phyloP scores from a whole-genome alignment of 2,113 vertebrate genomes.

The Cryptotis parvus region DNA sequence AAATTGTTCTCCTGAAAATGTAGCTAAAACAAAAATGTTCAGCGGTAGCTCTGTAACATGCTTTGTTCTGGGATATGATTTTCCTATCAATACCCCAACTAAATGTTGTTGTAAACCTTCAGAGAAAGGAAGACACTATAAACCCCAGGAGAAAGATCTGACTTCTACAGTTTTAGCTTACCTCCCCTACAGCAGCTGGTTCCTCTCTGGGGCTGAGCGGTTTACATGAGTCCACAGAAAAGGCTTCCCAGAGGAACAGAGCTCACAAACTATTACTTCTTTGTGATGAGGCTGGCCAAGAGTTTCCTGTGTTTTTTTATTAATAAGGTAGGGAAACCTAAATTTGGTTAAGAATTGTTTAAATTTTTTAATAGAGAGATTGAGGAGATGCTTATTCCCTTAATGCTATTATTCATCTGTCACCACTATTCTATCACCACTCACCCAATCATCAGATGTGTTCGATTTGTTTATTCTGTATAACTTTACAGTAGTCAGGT shows the following conservation, averaged over 20 bases:
- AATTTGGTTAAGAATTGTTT: neutral
- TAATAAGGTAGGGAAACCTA: neutral
- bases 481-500: neutral
- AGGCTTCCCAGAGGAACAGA: neutral
- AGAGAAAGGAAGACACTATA: neutral
- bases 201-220: neutral
- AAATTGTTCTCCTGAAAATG: neutral
- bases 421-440: neutral
- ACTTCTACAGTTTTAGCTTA: neutral
- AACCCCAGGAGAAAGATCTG: neutral
- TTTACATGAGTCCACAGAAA: neutral
- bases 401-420: neutral
- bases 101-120: neutral
- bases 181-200: no score
- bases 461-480: neutral
- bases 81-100: neutral
- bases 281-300: neutral
- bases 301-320: neutral
- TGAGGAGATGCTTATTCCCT: neutral
- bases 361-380: neutral
- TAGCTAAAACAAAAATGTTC: neutral
- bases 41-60: neutral
- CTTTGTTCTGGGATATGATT: constrained; percentile 1
- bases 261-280: neutral
- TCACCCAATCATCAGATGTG: neutral